These are phyloP conservation scores for Phenganax subtilis DNA, from an alignment of 92 coral and sea anemone genomes.

Conservation along the genomic window DNA sequence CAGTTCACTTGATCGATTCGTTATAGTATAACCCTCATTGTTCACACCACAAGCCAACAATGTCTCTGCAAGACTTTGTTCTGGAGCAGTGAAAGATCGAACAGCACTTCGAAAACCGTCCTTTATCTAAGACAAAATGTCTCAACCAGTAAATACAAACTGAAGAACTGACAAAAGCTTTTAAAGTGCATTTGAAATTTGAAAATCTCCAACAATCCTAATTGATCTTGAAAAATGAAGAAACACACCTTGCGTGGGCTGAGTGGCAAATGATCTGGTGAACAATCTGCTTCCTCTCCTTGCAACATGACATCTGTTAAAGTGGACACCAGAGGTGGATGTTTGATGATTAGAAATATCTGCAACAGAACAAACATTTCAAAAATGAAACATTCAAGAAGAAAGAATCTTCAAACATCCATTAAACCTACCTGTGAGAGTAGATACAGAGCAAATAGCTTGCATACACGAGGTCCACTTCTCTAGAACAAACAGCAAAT, in stretches of 20 bases:
- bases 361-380: conserved; percentile 18
- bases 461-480: conserved; percentile 40
- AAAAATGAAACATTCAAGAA: not conserved
- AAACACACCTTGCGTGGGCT: conserved; percentile 68
- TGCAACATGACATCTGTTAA: conserved; percentile 79
- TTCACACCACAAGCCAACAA: conserved; percentile 85
- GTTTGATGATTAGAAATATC: conserved; percentile 81
- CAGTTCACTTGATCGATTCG: conserved; percentile 63
- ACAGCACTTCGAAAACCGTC: conserved; percentile 60
- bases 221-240: not conserved
- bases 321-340: conserved; percentile 91
- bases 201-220: not conserved
- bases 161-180: not conserved
- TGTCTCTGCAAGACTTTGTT: conserved; percentile 81
- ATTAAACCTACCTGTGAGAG: conserved; percentile 68
- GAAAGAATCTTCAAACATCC: not conserved
- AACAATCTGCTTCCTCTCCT: conserved; percentile 78
- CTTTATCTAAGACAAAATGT: conserved; percentile 12
- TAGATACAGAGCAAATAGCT: conserved; percentile 63
- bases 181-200: not conserved
- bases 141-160: not conserved
- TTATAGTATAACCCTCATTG: conserved; percentile 84
- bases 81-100: conserved; percentile 79
- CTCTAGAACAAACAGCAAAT: not conserved
- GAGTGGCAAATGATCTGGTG: conserved; percentile 80